phyloP scores from a whole-genome alignment of 2,113 vertebrate genomes.

The Carlito syrichta region DNA sequence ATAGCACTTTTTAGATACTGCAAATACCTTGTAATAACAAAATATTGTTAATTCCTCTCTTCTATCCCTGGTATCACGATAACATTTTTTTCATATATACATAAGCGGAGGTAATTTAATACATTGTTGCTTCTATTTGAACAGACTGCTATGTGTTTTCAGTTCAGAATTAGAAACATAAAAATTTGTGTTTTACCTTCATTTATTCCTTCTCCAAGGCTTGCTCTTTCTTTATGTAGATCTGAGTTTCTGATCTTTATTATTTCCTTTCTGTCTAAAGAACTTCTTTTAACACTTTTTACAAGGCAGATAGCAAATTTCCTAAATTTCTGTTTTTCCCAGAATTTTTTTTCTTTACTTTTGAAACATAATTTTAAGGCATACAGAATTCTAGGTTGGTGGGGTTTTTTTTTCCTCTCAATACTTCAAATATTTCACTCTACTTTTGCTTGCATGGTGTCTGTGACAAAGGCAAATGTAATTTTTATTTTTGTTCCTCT shows the following conservation, averaged over 20 bases:
- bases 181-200: background rate
- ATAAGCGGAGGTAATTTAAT: too few species aligned
- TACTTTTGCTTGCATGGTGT: background rate
- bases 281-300: background rate
- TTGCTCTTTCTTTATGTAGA: background rate
- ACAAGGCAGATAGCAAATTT: background rate
- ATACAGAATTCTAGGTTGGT: background rate
- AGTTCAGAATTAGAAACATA: constrained; percentile 3
- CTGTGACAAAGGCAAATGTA: background rate
- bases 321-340: background rate
- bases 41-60: background rate
- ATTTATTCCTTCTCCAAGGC: background rate
- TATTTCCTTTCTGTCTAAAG: background rate
- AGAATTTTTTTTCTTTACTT: background rate
- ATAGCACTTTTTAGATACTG: background rate
- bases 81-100: too few species aligned
- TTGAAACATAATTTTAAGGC: background rate
- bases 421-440: background rate
- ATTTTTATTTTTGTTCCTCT: background rate
- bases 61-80: background rate
- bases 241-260: background rate
- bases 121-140: too few species aligned
- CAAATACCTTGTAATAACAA: background rate
- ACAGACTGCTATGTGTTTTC: background rate
- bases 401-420: background rate